Conservation (phyloP, 2,888 invertebrate species). For the Sesia bembeciformis region DNA sequence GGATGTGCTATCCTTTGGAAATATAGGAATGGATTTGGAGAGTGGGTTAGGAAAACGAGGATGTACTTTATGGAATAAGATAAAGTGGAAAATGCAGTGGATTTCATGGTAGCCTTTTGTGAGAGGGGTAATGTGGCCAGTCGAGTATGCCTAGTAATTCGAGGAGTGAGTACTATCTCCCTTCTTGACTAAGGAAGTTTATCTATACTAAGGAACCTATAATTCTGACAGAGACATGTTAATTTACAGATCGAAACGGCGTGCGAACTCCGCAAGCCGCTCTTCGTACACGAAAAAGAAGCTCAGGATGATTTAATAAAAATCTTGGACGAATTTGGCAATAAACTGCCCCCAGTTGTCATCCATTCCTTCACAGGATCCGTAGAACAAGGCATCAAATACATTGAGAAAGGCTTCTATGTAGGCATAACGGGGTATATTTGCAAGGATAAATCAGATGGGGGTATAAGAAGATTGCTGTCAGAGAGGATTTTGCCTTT, state of each 20-base stretch:
- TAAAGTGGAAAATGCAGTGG: too few relatives aligned
- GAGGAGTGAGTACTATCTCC: too few relatives aligned
- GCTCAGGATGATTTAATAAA: constrained; percentile 89
- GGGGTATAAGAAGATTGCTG: constrained; percentile 88
- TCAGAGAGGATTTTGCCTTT: constrained; percentile 87
- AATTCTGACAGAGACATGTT: too few relatives aligned
- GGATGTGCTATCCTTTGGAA: too few relatives aligned
- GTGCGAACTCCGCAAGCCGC: constrained; percentile 87
- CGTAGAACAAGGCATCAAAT: constrained; percentile 84
- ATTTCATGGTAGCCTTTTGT: too few relatives aligned
- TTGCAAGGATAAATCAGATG: constrained; percentile 94
- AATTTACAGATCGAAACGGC: constrained; percentile 83
- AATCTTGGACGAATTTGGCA: constrained; percentile 71
- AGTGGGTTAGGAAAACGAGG: too few relatives aligned
- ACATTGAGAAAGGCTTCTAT: constrained; percentile 89
- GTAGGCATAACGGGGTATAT: constrained; percentile 85
- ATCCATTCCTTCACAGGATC: constrained; percentile 95
- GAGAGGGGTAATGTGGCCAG: too few relatives aligned
- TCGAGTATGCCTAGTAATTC: too few relatives aligned
- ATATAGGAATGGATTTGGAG: too few relatives aligned
- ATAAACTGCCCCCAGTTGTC: constrained; percentile 84
- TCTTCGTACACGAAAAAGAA: constrained; percentile 93
- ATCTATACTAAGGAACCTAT: too few relatives aligned
- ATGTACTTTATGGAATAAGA: too few relatives aligned
- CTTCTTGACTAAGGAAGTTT: too few relatives aligned